Evolutionary conservation across 1,140 invertebrate species (phyloP).

Genomic region (Drosophila hydei): DNA sequence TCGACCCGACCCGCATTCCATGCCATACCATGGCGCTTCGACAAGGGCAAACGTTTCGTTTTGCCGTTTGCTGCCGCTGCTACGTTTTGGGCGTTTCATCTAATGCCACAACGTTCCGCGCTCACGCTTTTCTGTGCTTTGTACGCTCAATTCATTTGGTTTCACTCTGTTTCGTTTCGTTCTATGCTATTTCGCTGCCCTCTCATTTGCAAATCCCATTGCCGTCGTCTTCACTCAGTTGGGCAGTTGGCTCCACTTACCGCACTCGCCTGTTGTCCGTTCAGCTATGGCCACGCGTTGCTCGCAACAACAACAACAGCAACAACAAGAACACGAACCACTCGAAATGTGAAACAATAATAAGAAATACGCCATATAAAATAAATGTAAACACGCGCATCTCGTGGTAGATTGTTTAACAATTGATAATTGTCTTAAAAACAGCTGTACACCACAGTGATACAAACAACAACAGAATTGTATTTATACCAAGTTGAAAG

Average conservation of each 20-base stretch:
- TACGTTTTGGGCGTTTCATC: constrained; percentile 32
- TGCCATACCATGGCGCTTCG: constrained; percentile 11
- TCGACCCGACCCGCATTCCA: neutral
- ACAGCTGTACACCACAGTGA: constrained; percentile 5
- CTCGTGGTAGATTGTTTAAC: constrained; percentile 26
- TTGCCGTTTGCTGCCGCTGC: constrained; percentile 29
- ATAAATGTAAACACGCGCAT: constrained; percentile 31
- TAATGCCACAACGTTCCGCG: constrained; percentile 21
- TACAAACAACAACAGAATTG: constrained; percentile 11
- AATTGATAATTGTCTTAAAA: constrained; percentile 28
- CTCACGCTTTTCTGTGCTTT: constrained; percentile 28
- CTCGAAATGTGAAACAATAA: constrained; percentile 40
- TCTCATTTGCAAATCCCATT: constrained; percentile 14
- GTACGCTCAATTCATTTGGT: neutral
- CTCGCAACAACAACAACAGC: constrained; percentile 20
- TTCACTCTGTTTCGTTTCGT: neutral
- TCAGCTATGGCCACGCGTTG: constrained; percentile 39
- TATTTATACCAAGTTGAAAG: constrained; percentile 47
- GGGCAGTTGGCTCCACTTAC: constrained; percentile 43
- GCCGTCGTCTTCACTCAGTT: constrained; percentile 30
- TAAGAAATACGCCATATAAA: constrained; percentile 18
- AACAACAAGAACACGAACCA: constrained; percentile 3
- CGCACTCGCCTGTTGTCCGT: constrained; percentile 46
- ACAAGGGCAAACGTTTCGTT: constrained; percentile 13
- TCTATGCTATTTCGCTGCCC: constrained; percentile 2